A percentile compares a stretch with the other conserved stretches of the same genome.
Evolutionary conservation across 1,140 invertebrate species (phyloP).

Genomic region (Macrocentrus cingulum): DNA sequence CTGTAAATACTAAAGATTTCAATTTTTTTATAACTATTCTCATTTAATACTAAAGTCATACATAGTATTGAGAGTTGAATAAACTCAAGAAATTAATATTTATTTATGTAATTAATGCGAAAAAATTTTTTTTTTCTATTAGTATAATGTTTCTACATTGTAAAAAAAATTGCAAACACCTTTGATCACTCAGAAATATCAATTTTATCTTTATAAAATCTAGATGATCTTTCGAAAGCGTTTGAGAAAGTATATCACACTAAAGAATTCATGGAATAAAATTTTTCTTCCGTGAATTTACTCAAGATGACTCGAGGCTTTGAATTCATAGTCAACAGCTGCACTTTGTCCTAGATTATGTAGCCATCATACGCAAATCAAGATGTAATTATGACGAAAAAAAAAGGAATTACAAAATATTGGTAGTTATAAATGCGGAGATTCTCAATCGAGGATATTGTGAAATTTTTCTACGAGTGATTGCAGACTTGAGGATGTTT

Average conservation of each 20-base stretch:
- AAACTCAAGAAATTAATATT: not conserved
- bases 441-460: no score
- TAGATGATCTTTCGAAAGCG: conserved; percentile 10
- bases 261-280: not conserved
- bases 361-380: no score
- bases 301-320: not conserved
- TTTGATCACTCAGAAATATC: not conserved
- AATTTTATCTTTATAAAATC: not conserved
- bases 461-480: no score
- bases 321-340: not conserved
- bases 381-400: no score
- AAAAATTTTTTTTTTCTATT: not conserved
- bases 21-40: conserved; percentile 2
- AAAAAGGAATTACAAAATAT: no score
- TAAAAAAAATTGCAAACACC: not conserved
- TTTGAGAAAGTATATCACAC: conserved; percentile 3
- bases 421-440: no score
- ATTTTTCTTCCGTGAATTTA: not conserved
- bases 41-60: not conserved
- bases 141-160: no score
- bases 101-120: conserved; percentile 1
- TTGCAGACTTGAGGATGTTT: no score
- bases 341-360: conserved; percentile 8
- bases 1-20: conserved; percentile 1
- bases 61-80: no score